Conservation (phyloP, 2,113 vertebrate genomes). For the Colossoma macropomum region DNA sequence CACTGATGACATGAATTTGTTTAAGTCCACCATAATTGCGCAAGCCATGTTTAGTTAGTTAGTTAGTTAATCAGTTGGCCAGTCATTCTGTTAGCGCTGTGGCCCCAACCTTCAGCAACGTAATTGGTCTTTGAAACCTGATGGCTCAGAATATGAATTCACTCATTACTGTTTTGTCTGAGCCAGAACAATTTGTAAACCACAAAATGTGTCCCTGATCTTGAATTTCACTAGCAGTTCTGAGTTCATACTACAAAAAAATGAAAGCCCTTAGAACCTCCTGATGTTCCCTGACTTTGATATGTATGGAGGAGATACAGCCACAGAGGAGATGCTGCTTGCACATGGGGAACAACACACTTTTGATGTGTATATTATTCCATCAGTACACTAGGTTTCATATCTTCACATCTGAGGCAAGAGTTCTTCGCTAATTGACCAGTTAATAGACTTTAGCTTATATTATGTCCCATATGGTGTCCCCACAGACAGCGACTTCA, state of each 20-base stretch:
- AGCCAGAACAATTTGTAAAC: background rate
- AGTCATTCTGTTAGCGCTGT: constrained; percentile 1
- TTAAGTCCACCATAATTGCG: constrained; percentile 33
- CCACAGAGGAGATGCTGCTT: constrained; percentile 31
- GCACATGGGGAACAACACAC: constrained; percentile 2
- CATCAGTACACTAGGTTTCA: background rate
- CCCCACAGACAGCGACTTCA: background rate
- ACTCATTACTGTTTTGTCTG: background rate
- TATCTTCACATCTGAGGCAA: background rate
- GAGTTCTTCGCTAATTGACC: background rate
- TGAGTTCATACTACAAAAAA: constrained; percentile 10
- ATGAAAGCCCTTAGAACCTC: constrained; percentile 24
- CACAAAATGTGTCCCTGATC: background rate
- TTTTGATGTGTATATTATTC: constrained; percentile 39
- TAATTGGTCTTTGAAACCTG: background rate
- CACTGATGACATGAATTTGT: constrained; percentile 36
- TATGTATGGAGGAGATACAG: constrained; percentile 21
- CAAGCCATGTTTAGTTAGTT: constrained; percentile 24
- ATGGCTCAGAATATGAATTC: background rate
- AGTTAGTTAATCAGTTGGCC: constrained; percentile 22
- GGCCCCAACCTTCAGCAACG: background rate
- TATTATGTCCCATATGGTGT: background rate
- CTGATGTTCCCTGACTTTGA: constrained; percentile 29
- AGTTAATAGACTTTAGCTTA: background rate
- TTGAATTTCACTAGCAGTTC: constrained; percentile 9